A percentile compares a stretch with the other conserved stretches of the same genome.
Evolutionary conservation across 1,140 invertebrate species (phyloP).

Genomic region (Drosophila lowei): DNA sequence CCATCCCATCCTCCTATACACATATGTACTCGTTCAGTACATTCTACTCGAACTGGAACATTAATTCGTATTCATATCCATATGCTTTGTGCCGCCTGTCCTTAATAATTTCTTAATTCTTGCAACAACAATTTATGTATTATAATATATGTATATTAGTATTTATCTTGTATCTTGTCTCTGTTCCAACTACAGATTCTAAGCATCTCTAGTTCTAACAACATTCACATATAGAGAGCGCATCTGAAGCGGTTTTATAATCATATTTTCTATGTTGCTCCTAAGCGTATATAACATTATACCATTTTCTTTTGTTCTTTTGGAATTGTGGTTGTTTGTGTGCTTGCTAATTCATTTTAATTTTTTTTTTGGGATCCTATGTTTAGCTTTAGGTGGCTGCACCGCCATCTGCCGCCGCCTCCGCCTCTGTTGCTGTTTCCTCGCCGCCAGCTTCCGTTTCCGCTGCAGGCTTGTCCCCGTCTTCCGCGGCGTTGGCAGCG

Average conservation of each 20-base stretch:
- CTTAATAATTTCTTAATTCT: constrained; percentile 36
- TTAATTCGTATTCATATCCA: constrained; percentile 16
- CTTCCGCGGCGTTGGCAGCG: constrained; percentile 39
- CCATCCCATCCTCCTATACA: constrained; percentile 29
- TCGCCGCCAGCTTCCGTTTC: constrained; percentile 43
- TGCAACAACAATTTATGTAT: not conserved
- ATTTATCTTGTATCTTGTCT: not conserved
- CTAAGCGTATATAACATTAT: constrained; percentile 36
- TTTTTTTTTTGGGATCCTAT: constrained; percentile 16
- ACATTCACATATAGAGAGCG: constrained; percentile 54
- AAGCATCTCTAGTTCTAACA: constrained; percentile 13
- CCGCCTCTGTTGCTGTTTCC: constrained; percentile 25
- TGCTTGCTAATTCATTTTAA: constrained; percentile 28
- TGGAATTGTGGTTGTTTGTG: constrained; percentile 13
- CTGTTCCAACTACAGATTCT: constrained; percentile 6
- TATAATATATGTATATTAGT: constrained; percentile 28
- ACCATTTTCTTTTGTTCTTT: constrained; percentile 12
- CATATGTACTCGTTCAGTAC: not conserved
- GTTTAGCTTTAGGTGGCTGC: constrained; percentile 43
- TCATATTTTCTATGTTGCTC: constrained; percentile 39
- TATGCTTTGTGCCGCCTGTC: constrained; percentile 28
- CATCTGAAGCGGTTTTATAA: constrained; percentile 34
- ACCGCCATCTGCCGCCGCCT: constrained; percentile 25
- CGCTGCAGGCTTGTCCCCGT: constrained; percentile 34
- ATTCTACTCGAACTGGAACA: constrained; percentile 35